Percentiles rank a stretch among this genome's conserved stretches.
phyloP scores from a whole-genome alignment of 2,888 invertebrate species.

The Leptinotarsa peninsularis region DNA sequence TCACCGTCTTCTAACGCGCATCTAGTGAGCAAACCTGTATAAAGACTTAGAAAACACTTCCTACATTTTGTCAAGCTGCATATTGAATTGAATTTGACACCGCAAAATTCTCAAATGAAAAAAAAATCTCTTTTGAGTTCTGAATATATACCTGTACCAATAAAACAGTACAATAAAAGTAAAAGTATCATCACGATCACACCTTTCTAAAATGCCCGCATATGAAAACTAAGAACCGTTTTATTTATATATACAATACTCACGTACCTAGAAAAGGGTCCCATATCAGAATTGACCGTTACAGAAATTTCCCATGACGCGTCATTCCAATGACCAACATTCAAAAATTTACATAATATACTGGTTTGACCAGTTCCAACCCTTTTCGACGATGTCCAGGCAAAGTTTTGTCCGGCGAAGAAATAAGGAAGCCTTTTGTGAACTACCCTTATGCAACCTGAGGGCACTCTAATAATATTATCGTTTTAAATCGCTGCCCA shows the following conservation, averaged over 20 bases:
- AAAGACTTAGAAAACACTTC: too few species aligned
- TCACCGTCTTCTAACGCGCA: too few species aligned
- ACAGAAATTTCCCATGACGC: slow-evolving; percentile 46
- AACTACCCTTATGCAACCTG: slow-evolving; percentile 46
- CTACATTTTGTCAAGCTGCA: too few species aligned
- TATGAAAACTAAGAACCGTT: slow-evolving; percentile 26
- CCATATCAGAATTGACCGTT: slow-evolving; percentile 47
- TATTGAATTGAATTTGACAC: too few species aligned
- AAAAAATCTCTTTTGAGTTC: background rate
- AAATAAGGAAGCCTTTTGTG: slow-evolving; percentile 50
- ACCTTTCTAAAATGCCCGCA: slow-evolving; percentile 12
- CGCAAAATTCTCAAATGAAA: background rate
- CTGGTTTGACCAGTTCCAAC: slow-evolving; percentile 61
- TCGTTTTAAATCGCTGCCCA: slow-evolving; percentile 50
- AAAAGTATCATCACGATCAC: slow-evolving; percentile 13
- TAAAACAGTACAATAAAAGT: background rate
- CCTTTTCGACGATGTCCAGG: slow-evolving; percentile 51
- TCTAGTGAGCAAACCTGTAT: too few species aligned
- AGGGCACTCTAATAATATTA: slow-evolving; percentile 52
- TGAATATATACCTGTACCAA: background rate
- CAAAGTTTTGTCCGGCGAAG: slow-evolving; percentile 47
- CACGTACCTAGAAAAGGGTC: slow-evolving; percentile 35
- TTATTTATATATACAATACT: slow-evolving; percentile 19
- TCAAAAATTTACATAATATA: slow-evolving; percentile 61
- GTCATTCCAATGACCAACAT: slow-evolving; percentile 47